Percentiles rank a stretch among this genome's conserved stretches.
These are phyloP conservation scores for Alentia gelatinosa DNA, from an alignment of 2,888 invertebrate genomes.

Conservation along the genomic window DNA sequence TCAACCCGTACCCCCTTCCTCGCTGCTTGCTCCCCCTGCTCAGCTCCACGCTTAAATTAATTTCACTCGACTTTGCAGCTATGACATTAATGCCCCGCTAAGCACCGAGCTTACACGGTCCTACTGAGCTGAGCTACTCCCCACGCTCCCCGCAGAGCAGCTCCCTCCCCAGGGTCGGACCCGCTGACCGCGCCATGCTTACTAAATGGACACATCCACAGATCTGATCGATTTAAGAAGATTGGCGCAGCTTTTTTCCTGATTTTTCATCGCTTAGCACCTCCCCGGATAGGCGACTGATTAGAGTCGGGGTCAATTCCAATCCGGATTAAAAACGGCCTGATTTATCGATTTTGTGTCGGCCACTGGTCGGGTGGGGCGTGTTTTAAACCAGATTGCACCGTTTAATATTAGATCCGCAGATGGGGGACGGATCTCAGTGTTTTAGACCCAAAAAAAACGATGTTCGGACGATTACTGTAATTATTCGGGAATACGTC, in stretches of 20 bases:
- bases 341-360: not conserved
- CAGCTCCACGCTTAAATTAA: slow-evolving; percentile 15
- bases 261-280: slow-evolving; percentile 27
- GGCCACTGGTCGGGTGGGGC: not conserved
- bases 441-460: not conserved
- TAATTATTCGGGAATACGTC: not conserved
- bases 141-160: not conserved
- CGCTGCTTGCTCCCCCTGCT: not conserved
- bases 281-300: not conserved
- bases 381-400: not conserved
- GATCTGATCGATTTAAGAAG: slow-evolving; percentile 13
- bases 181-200: not conserved
- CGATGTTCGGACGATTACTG: not conserved
- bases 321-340: not conserved
- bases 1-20: not conserved
- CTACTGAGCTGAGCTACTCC: not conserved
- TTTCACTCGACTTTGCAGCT: slow-evolving; percentile 44
- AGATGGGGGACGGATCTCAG: not conserved
- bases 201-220: slow-evolving; percentile 31
- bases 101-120: not conserved
- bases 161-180: not conserved
- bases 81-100: slow-evolving; percentile 37
- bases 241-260: slow-evolving; percentile 28
- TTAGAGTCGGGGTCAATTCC: not conserved
- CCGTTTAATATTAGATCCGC: not conserved